phyloP scores from a whole-genome alignment of 2,797 vertebrate genomes.

The Schizothorax lantsangensis region DNA sequence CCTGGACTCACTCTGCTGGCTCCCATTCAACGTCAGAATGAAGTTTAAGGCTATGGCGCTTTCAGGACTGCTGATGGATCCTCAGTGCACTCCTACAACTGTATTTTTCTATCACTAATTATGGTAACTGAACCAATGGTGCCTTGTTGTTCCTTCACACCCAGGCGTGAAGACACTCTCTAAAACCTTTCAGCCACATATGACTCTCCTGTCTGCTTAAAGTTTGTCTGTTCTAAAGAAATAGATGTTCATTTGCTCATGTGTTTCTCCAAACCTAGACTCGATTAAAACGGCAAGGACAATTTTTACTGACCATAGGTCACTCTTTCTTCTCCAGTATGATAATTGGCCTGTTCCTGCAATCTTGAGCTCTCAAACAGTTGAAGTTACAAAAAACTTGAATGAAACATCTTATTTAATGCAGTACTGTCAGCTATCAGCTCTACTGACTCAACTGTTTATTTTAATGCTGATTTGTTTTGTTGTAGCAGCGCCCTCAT shows the following conservation, averaged over 20 bases:
- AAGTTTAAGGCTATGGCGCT: too few species aligned
- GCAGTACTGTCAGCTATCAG: background rate
- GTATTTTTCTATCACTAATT: too few species aligned
- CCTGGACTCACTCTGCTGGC: too few species aligned
- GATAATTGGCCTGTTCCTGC: background rate
- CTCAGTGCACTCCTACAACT: too few species aligned
- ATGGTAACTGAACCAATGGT: too few species aligned
- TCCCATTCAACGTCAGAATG: too few species aligned
- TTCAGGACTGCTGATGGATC: too few species aligned
- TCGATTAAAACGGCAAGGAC: conserved; percentile 95
- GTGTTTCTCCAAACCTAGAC: conserved; percentile 95
- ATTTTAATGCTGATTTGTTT: background rate
- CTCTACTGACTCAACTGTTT: background rate
- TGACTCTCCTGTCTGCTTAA: conserved; percentile 96
- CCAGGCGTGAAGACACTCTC: too few species aligned
- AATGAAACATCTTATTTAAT: background rate
- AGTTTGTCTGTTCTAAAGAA: conserved; percentile 92
- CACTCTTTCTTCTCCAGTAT: background rate
- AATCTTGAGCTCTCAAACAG: background rate
- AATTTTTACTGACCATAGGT: background rate
- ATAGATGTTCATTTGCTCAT: conserved; percentile 96
- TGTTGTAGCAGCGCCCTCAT: background rate
- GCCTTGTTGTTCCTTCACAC: too few species aligned
- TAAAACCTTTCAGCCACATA: conserved; percentile 69
- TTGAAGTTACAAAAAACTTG: background rate